Conservation (phyloP, 2,797 vertebrate genomes). For the Poecile montanus region DNA sequence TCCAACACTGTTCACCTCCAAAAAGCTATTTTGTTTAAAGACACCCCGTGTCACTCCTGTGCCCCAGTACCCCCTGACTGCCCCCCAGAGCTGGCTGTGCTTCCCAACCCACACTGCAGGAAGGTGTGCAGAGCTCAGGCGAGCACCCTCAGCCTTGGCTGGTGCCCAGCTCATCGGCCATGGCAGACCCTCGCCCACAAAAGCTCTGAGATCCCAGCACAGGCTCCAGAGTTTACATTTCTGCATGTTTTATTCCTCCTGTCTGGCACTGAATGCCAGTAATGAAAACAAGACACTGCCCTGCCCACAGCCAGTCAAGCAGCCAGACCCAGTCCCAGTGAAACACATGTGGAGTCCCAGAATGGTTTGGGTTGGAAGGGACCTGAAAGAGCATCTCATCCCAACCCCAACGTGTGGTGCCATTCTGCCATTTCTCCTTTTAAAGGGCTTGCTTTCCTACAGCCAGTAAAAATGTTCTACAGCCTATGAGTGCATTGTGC, state of each 20-base stretch:
- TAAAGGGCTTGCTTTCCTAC: neutral
- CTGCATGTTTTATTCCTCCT: neutral
- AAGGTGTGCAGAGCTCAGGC: fast-evolving
- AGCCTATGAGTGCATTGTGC: fast-evolving
- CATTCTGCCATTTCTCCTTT: neutral
- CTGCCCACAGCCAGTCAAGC: neutral
- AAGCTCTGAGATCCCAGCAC: neutral
- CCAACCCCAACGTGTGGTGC: neutral
- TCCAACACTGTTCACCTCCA: neutral
- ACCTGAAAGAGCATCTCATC: neutral
- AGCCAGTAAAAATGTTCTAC: neutral
- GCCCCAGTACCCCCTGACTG: fast-evolving
- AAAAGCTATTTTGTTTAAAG: neutral
- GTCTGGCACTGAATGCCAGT: neutral
- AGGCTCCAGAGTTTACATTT: neutral
- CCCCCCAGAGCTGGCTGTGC: neutral
- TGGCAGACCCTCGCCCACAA: neutral
- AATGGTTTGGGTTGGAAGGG: neutral
- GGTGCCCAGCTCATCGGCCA: neutral
- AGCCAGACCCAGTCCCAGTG: neutral
- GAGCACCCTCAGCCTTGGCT: neutral
- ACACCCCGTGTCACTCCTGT: fast-evolving
- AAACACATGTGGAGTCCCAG: neutral
- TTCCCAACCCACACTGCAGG: neutral
- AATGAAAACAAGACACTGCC: neutral